Conservation (phyloP, 2,797 vertebrate species). For the Nyctibius grandis region DNA sequence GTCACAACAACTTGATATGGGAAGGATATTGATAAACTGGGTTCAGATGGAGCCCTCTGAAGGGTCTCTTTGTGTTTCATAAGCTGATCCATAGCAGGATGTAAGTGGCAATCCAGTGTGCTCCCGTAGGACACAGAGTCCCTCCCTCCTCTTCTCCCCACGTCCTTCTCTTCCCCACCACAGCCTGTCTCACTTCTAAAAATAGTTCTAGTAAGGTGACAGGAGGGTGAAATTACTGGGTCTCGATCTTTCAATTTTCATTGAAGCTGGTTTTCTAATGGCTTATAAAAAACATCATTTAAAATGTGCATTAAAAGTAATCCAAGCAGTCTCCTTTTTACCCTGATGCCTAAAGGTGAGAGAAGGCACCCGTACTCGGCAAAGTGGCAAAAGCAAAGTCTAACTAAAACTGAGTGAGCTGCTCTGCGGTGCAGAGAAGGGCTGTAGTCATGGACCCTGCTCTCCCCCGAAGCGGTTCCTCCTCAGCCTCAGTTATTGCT, state of each 20-base stretch:
- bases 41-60: not conserved
- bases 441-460: too few relatives aligned
- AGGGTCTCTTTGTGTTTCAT: not conserved
- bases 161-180: not conserved
- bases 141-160: not conserved
- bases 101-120: not conserved
- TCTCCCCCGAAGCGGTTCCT: not conserved
- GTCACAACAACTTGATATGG: not conserved
- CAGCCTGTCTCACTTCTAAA: not conserved
- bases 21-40: not conserved
- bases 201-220: not conserved
- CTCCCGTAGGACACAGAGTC: accelerated
- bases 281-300: not conserved
- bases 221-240: not conserved
- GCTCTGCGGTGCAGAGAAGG: not conserved
- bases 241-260: not conserved
- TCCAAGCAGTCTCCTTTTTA: not conserved
- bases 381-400: not conserved
- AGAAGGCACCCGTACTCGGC: not conserved
- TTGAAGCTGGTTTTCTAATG: not conserved
- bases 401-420: not conserved
- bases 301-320: not conserved
- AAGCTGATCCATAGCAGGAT: not conserved
- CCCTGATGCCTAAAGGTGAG: not conserved
- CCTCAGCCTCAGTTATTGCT: not conserved